Evolutionary conservation across 64 coral and sea anemone species (phyloP).

Genomic region (Stylophora pistillata): DNA sequence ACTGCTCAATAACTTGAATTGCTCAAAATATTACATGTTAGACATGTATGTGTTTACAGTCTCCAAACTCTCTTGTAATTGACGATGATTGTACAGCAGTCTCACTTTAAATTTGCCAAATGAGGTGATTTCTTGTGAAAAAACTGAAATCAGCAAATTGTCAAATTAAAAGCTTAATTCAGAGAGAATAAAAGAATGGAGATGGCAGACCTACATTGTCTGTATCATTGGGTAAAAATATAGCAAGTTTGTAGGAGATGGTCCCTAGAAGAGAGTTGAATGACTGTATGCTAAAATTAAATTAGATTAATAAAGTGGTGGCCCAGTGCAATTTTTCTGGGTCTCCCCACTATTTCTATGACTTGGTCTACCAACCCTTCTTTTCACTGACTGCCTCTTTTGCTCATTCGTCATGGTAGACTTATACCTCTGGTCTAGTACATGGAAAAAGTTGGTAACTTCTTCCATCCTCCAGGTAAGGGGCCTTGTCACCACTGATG

Average conservation of each 20-base stretch:
- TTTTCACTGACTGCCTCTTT: not conserved
- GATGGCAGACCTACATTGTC: constrained; percentile 6
- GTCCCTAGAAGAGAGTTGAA: not conserved
- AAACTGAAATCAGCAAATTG: constrained; percentile 21
- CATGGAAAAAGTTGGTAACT: not conserved
- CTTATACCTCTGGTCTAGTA: not conserved
- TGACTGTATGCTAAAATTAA: not conserved
- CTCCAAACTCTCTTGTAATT: constrained; percentile 8
- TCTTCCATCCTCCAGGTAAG: not conserved
- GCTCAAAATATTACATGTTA: not conserved
- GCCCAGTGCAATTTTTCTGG: not conserved
- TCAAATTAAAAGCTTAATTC: constrained; percentile 6
- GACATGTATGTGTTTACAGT: constrained; percentile 1
- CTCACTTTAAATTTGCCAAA: not conserved
- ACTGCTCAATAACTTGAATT: not conserved
- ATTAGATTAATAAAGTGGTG: not conserved
- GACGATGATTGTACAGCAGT: not conserved
- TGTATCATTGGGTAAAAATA: constrained; percentile 3
- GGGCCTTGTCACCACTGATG: not conserved
- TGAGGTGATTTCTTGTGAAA: constrained; percentile 1
- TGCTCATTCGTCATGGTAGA: not conserved
- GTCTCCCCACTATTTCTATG: not conserved
- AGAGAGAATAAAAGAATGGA: not conserved
- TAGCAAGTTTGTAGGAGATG: not conserved
- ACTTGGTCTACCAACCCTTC: not conserved